phyloP scores from a whole-genome alignment of 1,140 invertebrate genomes.

The Hormaphis cornu region DNA sequence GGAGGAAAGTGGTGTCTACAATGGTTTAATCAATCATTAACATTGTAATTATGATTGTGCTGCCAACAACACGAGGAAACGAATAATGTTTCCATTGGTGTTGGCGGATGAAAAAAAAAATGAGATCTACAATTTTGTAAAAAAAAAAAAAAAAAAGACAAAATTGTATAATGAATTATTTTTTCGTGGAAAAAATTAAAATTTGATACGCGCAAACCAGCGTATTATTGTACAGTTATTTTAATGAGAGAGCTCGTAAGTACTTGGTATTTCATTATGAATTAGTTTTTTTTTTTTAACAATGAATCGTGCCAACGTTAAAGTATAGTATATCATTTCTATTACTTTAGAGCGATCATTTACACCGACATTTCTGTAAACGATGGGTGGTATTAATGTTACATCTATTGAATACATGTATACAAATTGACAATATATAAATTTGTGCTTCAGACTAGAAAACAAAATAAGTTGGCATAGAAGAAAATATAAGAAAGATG shows the following conservation, averaged over 20 bases:
- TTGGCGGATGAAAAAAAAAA: slow-evolving; percentile 15
- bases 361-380: not conserved
- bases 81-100: not conserved
- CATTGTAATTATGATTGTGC: not conserved
- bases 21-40: not conserved
- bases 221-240: too few relatives aligned
- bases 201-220: not conserved
- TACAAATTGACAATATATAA: not conserved
- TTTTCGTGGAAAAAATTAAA: not conserved
- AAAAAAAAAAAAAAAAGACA: too few relatives aligned
- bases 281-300: not conserved
- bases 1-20: not conserved
- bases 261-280: not conserved
- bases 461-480: not conserved
- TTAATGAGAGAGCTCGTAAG: not conserved
- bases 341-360: not conserved
- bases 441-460: slow-evolving; percentile 7
- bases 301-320: not conserved
- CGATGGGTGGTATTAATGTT: not conserved
- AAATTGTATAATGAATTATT: slow-evolving; percentile 4
- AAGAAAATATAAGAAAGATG: not conserved
- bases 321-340: not conserved
- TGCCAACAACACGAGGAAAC: not conserved
- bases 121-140: slow-evolving; percentile 28
- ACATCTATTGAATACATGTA: not conserved